Conservation (phyloP, 92 coral and sea anemone species). For the Actinernus sp. region DNA sequence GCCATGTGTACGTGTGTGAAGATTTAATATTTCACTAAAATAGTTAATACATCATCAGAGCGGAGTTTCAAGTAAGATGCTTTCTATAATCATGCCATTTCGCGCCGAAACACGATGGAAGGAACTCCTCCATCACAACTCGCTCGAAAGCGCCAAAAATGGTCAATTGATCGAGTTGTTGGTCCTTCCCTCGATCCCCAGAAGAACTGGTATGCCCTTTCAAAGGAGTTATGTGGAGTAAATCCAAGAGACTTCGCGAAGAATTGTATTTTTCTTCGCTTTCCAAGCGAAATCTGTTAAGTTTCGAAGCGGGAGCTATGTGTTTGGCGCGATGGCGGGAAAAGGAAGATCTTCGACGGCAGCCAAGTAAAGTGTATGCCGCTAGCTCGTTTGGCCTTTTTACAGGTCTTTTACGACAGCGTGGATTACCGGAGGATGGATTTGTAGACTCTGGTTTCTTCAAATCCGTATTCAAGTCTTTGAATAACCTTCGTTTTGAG, state of each 20-base stretch:
- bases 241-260: slow-evolving; percentile 9
- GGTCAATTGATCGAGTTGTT: no score
- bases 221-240: slow-evolving; percentile 27
- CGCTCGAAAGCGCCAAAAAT: no score
- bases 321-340: neutral
- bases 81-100: no score
- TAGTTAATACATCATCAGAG: no score
- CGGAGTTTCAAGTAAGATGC: no score
- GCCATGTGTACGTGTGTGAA: no score
- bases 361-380: slow-evolving; percentile 5
- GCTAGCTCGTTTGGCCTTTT: slow-evolving; percentile 22
- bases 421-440: slow-evolving; percentile 6
- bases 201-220: no score
- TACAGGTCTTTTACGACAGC: slow-evolving; percentile 31
- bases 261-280: slow-evolving; percentile 9
- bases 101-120: neutral
- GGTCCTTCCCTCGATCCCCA: no score
- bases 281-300: slow-evolving; percentile 14
- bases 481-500: slow-evolving; percentile 1
- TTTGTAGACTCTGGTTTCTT: neutral
- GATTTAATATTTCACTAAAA: no score
- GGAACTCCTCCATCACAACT: no score
- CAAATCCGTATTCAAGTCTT: neutral
- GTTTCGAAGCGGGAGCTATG: slow-evolving; percentile 17
- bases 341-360: neutral